Evolutionary conservation across 2,888 invertebrate species (phyloP).

Genomic region (Brachyptera risi): DNA sequence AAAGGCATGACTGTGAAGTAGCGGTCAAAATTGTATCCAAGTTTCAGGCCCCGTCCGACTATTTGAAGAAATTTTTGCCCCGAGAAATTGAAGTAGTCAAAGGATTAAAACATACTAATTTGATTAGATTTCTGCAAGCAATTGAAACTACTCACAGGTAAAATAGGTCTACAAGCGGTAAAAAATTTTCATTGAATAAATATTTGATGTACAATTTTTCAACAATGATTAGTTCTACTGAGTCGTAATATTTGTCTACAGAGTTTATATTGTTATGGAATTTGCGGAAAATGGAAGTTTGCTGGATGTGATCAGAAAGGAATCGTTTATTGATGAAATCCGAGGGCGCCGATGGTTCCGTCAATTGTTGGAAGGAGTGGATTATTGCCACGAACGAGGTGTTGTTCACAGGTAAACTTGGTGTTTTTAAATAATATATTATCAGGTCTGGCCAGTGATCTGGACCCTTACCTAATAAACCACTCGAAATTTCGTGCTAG

Average conservation of each 20-base stretch:
- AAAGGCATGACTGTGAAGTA: conserved; percentile 66
- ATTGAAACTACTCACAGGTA: conserved; percentile 82
- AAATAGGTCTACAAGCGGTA: neutral
- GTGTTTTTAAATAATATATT: too few relatives aligned
- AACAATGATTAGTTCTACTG: too few relatives aligned
- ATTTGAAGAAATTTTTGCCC: conserved; percentile 73
- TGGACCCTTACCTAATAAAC: too few relatives aligned
- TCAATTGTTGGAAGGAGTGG: conserved; percentile 68
- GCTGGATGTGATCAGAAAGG: conserved; percentile 68
- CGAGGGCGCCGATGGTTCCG: conserved; percentile 66
- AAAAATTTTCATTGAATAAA: too few relatives aligned
- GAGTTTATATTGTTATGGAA: conserved; percentile 82
- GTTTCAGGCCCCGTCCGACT: conserved; percentile 75
- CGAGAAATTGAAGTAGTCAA: conserved; percentile 81
- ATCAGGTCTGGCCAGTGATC: too few relatives aligned
- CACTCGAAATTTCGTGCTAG: too few relatives aligned
- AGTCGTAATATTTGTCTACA: too few relatives aligned
- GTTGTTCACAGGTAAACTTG: conserved; percentile 77
- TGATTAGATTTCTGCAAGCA: conserved; percentile 76
- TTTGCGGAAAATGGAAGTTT: conserved; percentile 76
- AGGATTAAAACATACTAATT: conserved; percentile 71
- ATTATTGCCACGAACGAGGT: conserved; percentile 73
- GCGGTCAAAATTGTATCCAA: conserved; percentile 83
- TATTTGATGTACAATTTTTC: too few relatives aligned
- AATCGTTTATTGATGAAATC: conserved; percentile 64